A percentile compares a stretch with the other conserved stretches of the same genome.
phyloP scores from a whole-genome alignment of 2,888 invertebrate genomes.

The Onthophagus sagittarius region DNA sequence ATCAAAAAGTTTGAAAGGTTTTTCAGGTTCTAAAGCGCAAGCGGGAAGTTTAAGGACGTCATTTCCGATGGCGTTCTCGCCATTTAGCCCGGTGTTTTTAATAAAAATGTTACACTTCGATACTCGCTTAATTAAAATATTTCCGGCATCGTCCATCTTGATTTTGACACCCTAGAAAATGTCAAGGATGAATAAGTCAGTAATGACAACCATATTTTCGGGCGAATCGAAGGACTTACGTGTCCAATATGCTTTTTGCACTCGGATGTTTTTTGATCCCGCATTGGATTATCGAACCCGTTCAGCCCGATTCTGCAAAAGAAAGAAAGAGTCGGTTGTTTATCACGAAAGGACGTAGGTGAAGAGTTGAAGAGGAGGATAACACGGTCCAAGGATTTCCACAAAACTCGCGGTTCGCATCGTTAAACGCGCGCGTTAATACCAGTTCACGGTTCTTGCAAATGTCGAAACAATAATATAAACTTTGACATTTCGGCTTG shows the following conservation, averaged over 20 bases:
- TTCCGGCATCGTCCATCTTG: slow-evolving; percentile 69
- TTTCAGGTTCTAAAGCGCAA: slow-evolving; percentile 60
- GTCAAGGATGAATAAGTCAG: background rate
- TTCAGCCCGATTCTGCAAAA: slow-evolving; percentile 78
- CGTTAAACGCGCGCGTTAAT: background rate
- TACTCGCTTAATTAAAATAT: slow-evolving; percentile 65
- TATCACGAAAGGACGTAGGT: background rate
- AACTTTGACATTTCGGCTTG: background rate
- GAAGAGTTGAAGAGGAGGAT: background rate
- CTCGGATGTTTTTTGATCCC: slow-evolving; percentile 84
- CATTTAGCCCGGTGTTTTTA: slow-evolving; percentile 52
- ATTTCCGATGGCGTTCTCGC: slow-evolving; percentile 62
- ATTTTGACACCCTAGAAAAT: slow-evolving; percentile 57
- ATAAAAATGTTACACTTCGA: slow-evolving; percentile 66
- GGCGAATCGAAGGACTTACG: slow-evolving; percentile 24
- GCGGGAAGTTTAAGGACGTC: slow-evolving; percentile 64
- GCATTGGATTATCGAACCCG: slow-evolving; percentile 86
- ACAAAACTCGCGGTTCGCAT: background rate
- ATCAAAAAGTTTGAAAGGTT: slow-evolving; percentile 67
- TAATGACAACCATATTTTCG: background rate
- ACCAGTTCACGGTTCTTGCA: background rate
- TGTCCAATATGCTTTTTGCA: slow-evolving; percentile 82
- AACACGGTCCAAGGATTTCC: background rate
- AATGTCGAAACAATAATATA: background rate
- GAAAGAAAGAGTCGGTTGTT: background rate